These are phyloP conservation scores for Aphelinus atriplicis DNA, from an alignment of 1,140 invertebrate species.

Conservation along the genomic window DNA sequence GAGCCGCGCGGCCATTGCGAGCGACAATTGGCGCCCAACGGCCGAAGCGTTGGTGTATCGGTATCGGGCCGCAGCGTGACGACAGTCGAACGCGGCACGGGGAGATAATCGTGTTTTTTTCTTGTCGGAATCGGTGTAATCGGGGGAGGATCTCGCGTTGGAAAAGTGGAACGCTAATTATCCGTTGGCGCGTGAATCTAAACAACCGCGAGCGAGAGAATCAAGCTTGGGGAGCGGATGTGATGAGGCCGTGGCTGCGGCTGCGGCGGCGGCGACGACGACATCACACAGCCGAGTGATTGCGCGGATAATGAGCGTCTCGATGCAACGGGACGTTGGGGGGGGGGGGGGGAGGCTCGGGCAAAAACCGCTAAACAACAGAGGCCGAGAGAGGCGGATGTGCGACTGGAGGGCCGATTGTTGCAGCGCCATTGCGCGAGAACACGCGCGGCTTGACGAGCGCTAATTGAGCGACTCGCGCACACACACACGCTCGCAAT, in stretches of 20 bases:
- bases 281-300: slow-evolving; percentile 8
- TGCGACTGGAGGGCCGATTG: not conserved
- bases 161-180: too few relatives aligned
- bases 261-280: not conserved
- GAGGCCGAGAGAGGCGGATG: not conserved
- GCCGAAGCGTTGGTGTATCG: too few relatives aligned
- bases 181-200: not conserved
- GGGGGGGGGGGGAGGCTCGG: not conserved
- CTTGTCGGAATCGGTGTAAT: too few relatives aligned
- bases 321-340: not conserved
- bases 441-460: not conserved
- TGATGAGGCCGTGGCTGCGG: too few relatives aligned
- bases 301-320: slow-evolving; percentile 31
- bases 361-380: slow-evolving; percentile 33
- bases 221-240: too few relatives aligned
- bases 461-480: not conserved
- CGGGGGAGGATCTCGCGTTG: too few relatives aligned
- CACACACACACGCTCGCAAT: too few relatives aligned
- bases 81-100: too few relatives aligned
- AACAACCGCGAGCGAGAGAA: not conserved
- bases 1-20: too few relatives aligned
- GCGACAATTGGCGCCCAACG: too few relatives aligned
- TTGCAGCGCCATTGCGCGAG: not conserved
- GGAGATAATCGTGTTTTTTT: too few relatives aligned
- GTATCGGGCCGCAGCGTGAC: too few relatives aligned